Evolutionary conservation across 2,888 invertebrate genomes (phyloP), one percentile per base, ranked within the genome.

Genomic region (Tanypteryx hageni): DNA sequence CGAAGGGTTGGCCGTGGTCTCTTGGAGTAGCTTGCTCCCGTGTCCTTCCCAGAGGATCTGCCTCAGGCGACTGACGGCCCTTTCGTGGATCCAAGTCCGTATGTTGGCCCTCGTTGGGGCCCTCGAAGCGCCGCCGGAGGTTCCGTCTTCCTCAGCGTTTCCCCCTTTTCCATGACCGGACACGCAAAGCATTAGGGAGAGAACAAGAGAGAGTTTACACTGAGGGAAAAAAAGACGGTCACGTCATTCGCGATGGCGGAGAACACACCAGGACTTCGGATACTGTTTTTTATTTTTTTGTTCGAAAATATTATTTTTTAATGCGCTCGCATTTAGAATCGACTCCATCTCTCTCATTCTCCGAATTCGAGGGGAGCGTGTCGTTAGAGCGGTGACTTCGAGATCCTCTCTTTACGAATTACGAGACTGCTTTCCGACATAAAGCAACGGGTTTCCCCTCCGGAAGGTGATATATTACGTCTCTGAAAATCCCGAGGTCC

Each of bases 71-170:
- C 96, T 97, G 95, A 99, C 96, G 95, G 99, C 98, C 95, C 98
- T 97, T 95, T 99, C 98, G 95, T 99, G 98, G 94, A 99, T 98
- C 99, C 99, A 99, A 96, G 99, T 99, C 94, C 99, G 96, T 93
- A 99, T 98, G 94, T 98, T 98, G 93, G 98, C 98, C 92, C 97
- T 96, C 94, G 97, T 98, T 22, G 89, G 89, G 44, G 61, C 89
- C 64, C 89, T 44, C 44, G 64, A 14, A n/a, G 68, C 44, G 2
- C 31, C 76, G 27, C 89, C 64, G 11, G 64, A 18, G 1, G 14
- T 16, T 10, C 44, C 89, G 64, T 18, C 27, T 9, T 64, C 64
- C 64, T 64, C 89, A 0, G 61, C 58, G 64, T 61, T 89, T 44
- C 64, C 27, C 76, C 76, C 76, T 76, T 76, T 76, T 76, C 22